phyloP scores from a whole-genome alignment of 2,888 invertebrate genomes.

The Pyrgus malvae region DNA sequence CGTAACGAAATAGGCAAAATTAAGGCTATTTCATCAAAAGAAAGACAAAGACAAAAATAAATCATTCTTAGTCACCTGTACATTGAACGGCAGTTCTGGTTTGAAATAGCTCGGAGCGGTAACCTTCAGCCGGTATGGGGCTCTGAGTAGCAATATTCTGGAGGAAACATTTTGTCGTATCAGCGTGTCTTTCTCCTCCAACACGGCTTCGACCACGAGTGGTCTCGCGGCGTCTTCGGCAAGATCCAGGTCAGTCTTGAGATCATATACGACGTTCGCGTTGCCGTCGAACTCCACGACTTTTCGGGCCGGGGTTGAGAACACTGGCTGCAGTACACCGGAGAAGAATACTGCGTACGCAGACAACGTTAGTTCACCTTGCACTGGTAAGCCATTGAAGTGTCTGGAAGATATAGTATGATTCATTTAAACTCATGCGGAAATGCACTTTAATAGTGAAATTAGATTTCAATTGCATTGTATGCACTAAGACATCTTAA shows the following conservation, averaged over 20 bases:
- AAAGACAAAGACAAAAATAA: neutral
- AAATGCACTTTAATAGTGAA: neutral
- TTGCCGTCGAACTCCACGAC: conserved; percentile 85
- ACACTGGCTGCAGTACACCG: conserved; percentile 89
- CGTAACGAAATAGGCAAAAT: no score
- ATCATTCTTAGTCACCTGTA: conserved; percentile 80
- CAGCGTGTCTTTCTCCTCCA: conserved; percentile 94
- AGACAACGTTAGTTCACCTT: conserved; percentile 92
- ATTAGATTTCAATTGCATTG: no score
- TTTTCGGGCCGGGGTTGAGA: conserved; percentile 87
- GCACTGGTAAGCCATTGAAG: conserved; percentile 92
- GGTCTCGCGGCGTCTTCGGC: conserved; percentile 90
- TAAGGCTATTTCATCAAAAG: no score
- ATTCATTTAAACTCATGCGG: neutral
- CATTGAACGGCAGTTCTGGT: conserved; percentile 91
- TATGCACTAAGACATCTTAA: no score
- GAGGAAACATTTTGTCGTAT: conserved; percentile 90
- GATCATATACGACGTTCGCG: conserved; percentile 87
- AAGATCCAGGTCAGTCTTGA: conserved; percentile 87
- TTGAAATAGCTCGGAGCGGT: conserved; percentile 94
- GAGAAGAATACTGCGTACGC: conserved; percentile 92
- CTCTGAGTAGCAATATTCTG: conserved; percentile 81
- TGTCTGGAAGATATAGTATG: conserved; percentile 84
- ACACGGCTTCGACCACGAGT: conserved; percentile 92
- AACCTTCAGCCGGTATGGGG: conserved; percentile 85